These are phyloP conservation scores for Mesocentrotus franciscanus DNA, from an alignment of 53 echinoderm and acorn worm genomes.

Conservation along the genomic window DNA sequence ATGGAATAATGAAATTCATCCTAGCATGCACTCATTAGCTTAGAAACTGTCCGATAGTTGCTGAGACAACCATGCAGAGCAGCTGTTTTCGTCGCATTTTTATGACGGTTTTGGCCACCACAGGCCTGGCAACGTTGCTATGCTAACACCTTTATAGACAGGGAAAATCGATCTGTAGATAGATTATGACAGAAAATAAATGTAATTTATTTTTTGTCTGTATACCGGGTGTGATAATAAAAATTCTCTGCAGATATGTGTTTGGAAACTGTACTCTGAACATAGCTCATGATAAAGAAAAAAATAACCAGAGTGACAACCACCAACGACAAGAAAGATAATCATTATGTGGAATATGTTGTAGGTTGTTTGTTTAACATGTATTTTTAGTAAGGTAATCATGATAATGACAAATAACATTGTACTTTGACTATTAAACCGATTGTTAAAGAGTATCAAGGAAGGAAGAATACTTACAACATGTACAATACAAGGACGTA, in stretches of 20 bases:
- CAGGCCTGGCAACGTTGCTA: background rate
- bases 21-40: background rate
- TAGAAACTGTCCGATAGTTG: background rate
- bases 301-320: too few species aligned
- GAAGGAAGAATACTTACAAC: too few species aligned
- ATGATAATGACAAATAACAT: too few species aligned
- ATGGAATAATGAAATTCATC: background rate
- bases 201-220: background rate
- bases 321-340: too few species aligned
- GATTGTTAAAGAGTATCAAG: too few species aligned
- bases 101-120: background rate
- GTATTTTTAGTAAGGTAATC: too few species aligned
- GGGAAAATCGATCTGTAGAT: background rate
- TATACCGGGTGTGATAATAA: background rate
- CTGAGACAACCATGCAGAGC: background rate
- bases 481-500: too few species aligned
- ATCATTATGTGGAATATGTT: too few species aligned
- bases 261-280: background rate
- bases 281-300: background rate
- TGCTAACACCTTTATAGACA: conserved; percentile 22
- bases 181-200: conserved; percentile 24
- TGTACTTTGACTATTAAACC: too few species aligned
- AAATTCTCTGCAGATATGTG: background rate
- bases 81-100: conserved; percentile 12
- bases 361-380: too few species aligned